phyloP scores from a whole-genome alignment of 2,888 invertebrate genomes.

The Mythimna impura region DNA sequence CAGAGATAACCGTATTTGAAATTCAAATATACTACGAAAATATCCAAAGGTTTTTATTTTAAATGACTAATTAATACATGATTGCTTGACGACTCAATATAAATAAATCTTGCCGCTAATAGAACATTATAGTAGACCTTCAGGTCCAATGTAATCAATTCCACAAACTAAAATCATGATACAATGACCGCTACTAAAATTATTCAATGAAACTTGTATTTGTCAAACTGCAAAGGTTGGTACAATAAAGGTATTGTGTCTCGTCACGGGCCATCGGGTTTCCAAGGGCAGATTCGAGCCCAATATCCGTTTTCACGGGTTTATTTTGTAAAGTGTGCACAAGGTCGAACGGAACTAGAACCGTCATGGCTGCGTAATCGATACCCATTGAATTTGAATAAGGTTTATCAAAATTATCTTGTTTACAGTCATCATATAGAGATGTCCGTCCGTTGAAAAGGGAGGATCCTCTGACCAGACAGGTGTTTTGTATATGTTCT shows the following conservation, averaged over 20 bases:
- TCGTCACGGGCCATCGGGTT: conserved; percentile 50
- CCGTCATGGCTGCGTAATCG: conserved; percentile 22
- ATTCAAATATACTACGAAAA: too few relatives aligned
- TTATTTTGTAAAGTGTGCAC: conserved; percentile 51
- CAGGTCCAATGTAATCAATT: neutral
- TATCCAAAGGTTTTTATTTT: too few relatives aligned
- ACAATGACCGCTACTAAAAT: conserved; percentile 25
- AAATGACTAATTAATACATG: too few relatives aligned
- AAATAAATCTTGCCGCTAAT: too few relatives aligned
- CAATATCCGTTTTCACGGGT: conserved; percentile 57
- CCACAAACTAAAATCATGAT: neutral
- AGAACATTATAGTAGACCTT: too few relatives aligned
- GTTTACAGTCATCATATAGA: too few relatives aligned
- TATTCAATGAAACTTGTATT: conserved; percentile 21
- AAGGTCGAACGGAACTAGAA: conserved; percentile 47
- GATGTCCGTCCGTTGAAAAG: too few relatives aligned
- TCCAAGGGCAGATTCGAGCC: conserved; percentile 57
- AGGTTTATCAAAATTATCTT: neutral
- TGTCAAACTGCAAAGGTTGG: conserved; percentile 29
- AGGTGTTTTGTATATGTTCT: too few relatives aligned
- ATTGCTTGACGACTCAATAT: too few relatives aligned
- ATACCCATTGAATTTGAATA: conserved; percentile 5
- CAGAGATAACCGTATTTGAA: too few relatives aligned
- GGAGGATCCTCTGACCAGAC: too few relatives aligned
- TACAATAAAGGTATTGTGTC: conserved; percentile 50